These are phyloP conservation scores for Anorthoa munda DNA, from an alignment of 2,888 invertebrate genomes.

Conservation along the genomic window DNA sequence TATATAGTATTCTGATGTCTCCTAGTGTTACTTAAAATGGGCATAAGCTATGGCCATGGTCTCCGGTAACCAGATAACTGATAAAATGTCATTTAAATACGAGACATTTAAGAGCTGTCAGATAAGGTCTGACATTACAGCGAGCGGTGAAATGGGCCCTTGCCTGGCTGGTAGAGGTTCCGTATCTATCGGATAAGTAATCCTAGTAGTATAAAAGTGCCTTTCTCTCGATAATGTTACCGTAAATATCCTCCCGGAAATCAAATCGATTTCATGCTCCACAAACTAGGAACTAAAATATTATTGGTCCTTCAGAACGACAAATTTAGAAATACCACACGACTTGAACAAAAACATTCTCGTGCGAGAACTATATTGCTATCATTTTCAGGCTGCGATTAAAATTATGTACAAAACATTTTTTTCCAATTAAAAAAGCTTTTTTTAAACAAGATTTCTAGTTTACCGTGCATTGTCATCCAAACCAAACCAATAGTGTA, in stretches of 20 bases:
- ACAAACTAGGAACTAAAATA: no score
- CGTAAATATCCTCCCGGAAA: neutral
- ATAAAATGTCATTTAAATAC: conserved; percentile 5
- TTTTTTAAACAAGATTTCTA: no score
- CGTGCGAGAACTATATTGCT: no score
- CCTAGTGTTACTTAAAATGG: neutral
- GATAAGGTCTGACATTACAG: neutral
- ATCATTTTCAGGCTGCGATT: no score
- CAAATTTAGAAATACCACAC: no score
- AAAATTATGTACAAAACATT: no score
- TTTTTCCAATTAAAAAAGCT: no score
- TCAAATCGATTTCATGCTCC: neutral
- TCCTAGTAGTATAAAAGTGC: neutral
- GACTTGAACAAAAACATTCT: no score
- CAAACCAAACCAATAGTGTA: no score
- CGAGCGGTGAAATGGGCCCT: neutral
- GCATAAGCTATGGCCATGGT: neutral
- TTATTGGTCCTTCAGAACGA: neutral
- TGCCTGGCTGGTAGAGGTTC: neutral
- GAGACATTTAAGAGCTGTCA: conserved; percentile 7
- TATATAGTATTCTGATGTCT: neutral
- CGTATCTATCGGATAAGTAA: conserved; percentile 4
- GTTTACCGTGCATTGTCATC: no score
- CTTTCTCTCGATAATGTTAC: neutral
- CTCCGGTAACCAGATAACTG: neutral